Evolutionary conservation across 2,888 invertebrate species (phyloP), one percentile per base, ranked within the genome.

Genomic region (Hyposoter dolosus): DNA sequence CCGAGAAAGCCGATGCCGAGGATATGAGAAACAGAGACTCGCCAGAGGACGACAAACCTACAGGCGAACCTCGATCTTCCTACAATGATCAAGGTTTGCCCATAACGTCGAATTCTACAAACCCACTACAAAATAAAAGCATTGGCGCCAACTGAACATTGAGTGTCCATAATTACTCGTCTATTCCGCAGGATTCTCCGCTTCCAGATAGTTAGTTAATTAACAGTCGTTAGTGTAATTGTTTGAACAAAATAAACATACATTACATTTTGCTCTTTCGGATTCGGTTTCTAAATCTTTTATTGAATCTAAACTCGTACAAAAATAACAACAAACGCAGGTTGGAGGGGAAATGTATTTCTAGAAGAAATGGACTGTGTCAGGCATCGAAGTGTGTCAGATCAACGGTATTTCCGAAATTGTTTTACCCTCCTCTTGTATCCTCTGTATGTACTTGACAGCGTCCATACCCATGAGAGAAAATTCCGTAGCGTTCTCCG

Each of bases 391-490:
- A 75, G 43, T 32, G 50, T 50, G 43, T 78, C 80, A 85, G 71
- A 72, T 47, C 5, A 69, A 43, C 32, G 88, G 68, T 28, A 85
- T 17, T 23, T 88, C 83, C 10, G 71, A 56, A 1, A 75, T 63
- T 4, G 74, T 65, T 56, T 35, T 79, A 23, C 56, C 85, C 72
- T 90, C 88, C 12, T 89, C 88, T 77, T 91, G 88, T 72, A 91
- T 90, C 71, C 72, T 88, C 68, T 89, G 88, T 69, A 91, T 88
- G 40, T 90, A 91, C 40, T 87, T 91, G 23, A 91, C 84, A 2
- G 91, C 91, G 19, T 91, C 90, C 87, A 89, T 90, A n/a, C 91
- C 91, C 10, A 74, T 43, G 5, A 91, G 78, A 32, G 87, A 87
- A 9, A 90, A 90, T 56, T 89, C 88, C 50, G 90, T 90, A 43